Conservation (phyloP, 2,113 vertebrate genomes). For the Sardina pilchardus region DNA sequence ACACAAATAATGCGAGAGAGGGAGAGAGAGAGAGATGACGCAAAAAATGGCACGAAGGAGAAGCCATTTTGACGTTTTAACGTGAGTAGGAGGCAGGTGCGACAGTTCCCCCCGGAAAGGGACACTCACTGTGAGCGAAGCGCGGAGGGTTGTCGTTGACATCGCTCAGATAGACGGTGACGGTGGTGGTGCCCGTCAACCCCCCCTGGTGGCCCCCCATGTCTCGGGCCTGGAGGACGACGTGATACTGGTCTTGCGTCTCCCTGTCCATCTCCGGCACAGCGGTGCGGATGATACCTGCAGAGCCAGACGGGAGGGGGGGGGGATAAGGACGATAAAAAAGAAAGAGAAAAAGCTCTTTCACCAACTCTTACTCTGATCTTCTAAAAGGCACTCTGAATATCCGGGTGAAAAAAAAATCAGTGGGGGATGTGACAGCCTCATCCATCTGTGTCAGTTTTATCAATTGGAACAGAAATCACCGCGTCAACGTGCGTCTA, state of each 20-base stretch:
- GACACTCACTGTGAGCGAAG: conserved; percentile 73
- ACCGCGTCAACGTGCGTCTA: background rate
- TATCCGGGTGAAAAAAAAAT: background rate
- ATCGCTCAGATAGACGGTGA: conserved; percentile 82
- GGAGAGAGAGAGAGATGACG: background rate
- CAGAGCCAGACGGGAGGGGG: conserved; percentile 19
- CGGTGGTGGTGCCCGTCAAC: conserved; percentile 83
- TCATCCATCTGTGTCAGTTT: conserved; percentile 7
- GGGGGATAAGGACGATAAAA: background rate
- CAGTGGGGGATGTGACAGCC: background rate
- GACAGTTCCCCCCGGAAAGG: background rate
- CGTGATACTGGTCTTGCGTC: conserved; percentile 80
- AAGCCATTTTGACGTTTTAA: background rate
- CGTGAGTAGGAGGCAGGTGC: background rate
- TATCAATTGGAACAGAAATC: background rate
- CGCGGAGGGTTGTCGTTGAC: conserved; percentile 78
- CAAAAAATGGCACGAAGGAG: background rate
- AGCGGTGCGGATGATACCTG: conserved; percentile 82
- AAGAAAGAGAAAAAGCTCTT: background rate
- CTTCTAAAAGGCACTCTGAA: background rate
- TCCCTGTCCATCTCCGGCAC: conserved; percentile 88
- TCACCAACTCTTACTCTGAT: background rate
- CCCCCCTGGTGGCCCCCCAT: conserved; percentile 90
- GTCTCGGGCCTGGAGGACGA: conserved; percentile 88
- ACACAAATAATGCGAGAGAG: background rate